Percentiles rank a stretch among this genome's conserved stretches.
phyloP scores from a whole-genome alignment of 30 jellyfish, hydroid and myxozoan species.

The Phacellophora camtschatica region DNA sequence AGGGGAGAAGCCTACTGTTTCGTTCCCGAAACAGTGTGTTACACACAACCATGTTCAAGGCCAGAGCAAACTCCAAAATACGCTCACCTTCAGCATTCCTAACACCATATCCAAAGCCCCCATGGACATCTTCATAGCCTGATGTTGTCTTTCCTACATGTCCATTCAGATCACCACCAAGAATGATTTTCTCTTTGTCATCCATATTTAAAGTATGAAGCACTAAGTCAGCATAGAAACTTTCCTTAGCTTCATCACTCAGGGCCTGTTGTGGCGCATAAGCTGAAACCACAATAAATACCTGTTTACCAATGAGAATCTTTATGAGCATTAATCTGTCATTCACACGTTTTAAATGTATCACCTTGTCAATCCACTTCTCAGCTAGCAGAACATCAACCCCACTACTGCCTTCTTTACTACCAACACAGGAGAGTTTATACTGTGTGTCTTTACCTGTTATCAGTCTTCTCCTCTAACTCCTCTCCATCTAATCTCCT shows the following conservation, averaged over 20 bases:
- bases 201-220: no score
- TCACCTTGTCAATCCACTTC: background rate
- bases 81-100: slow-evolving; percentile 46
- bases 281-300: no score
- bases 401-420: background rate
- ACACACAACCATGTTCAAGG: background rate
- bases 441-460: slow-evolving; percentile 22
- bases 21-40: slow-evolving; percentile 1
- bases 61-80: slow-evolving; percentile 1
- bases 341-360: no score
- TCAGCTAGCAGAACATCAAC: background rate
- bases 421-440: slow-evolving; percentile 12
- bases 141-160: slow-evolving; percentile 15
- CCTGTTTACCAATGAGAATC: no score
- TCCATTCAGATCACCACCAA: slow-evolving; percentile 26
- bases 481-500: background rate
- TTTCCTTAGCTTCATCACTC: no score
- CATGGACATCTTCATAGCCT: background rate
- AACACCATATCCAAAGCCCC: slow-evolving; percentile 1
- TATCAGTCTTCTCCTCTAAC: background rate
- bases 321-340: no score
- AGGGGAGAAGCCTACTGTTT: background rate
- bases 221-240: no score
- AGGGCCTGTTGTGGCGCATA: no score
- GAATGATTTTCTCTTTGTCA: background rate